Base-by-base conservation (phyloP, 2,888 invertebrate genomes). In the Syrista parreyssii region DNA sequence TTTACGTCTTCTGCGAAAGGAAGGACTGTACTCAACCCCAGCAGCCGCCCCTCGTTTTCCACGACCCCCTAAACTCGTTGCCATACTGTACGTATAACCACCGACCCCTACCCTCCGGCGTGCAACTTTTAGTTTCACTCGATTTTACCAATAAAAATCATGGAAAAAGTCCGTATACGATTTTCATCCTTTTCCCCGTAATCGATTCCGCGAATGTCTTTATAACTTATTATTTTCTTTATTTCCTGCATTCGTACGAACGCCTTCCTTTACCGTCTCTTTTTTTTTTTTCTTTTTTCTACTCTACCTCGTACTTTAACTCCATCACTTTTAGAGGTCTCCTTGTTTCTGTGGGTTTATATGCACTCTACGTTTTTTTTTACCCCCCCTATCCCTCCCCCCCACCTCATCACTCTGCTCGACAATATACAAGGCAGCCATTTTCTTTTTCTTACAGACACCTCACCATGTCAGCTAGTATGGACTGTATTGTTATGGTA, bases 1-100 rank as follows among this genome's bases (percentile, higher is more conserved):
- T 89, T 89, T 87, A 88, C 88, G 88, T 82, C 86, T 89, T 88
- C 89, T 84, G 81, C 88, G 89, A 89, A 89, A 55, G 9, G 23
- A 55, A 55, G 23, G 23, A 55, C 55, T 55, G 9, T 55, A 23
- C 55, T 6, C 2, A 23, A 23, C 55, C 23, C n/a, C n/a, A n/a
- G n/a, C n/a, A n/a, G n/a, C n/a, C n/a, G 0, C 23, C 55, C 15
- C 23, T 23, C 55, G 0, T 71, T 71, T 71, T 71, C 9, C 34
- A 15, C 23, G 33, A 71, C 30, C 12, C 34, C 71, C 71, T 71
- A 30, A 31, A 30, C 34, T 30, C 11, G 9, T 55, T 55, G 23
- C 6, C 23, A 23, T 9, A 55, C 55, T 55, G 9, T 23, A 6
- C 23, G 9, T 55, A 23, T 23, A 23, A 15, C 23, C 23, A 55